phyloP scores from a whole-genome alignment of 2,113 vertebrate genomes.

The Pachypanchax playfairii region DNA sequence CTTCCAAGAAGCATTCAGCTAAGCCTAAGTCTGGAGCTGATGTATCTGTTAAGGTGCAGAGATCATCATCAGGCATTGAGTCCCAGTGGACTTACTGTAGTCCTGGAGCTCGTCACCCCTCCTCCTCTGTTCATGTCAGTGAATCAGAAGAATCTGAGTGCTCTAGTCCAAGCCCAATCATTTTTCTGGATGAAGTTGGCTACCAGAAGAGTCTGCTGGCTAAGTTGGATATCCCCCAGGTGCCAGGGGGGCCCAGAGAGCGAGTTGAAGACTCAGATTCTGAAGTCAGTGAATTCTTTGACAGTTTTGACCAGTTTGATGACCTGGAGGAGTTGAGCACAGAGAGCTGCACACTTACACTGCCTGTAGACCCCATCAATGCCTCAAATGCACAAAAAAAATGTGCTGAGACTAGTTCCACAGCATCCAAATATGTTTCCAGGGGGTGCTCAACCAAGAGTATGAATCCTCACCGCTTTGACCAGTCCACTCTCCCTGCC shows the following conservation, averaged over 20 bases:
- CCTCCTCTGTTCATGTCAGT: slow-evolving; percentile 80
- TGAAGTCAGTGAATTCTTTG: slow-evolving; percentile 98
- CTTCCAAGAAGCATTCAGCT: slow-evolving; percentile 70
- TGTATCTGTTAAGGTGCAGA: slow-evolving; percentile 80
- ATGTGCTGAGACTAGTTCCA: slow-evolving; percentile 45
- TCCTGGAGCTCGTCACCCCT: slow-evolving; percentile 73
- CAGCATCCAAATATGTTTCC: slow-evolving; percentile 68
- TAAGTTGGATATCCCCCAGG: slow-evolving; percentile 93
- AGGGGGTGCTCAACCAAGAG: slow-evolving; percentile 74
- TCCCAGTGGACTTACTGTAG: slow-evolving; percentile 86
- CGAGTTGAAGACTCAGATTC: slow-evolving; percentile 97
- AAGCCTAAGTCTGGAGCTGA: slow-evolving; percentile 78
- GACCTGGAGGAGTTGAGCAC: slow-evolving; percentile 83
- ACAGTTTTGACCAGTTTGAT: slow-evolving; percentile 98
- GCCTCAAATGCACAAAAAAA: slow-evolving; percentile 73
- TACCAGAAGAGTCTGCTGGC: slow-evolving; percentile 96
- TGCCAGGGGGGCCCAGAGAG: slow-evolving; percentile 89
- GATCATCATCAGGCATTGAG: slow-evolving; percentile 81
- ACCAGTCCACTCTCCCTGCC: slow-evolving; percentile 89
- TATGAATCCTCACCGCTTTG: slow-evolving; percentile 95
- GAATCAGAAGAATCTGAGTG: slow-evolving; percentile 95
- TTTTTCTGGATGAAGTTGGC: slow-evolving; percentile 97
- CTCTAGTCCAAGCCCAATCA: slow-evolving; percentile 96
- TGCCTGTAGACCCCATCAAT: slow-evolving; percentile 77
- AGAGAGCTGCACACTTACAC: slow-evolving; percentile 66